A percentile compares a stretch with the other conserved stretches of the same genome.
phyloP scores from a whole-genome alignment of 37 sponge, comb jelly and placozoan species.

The Diacarnus erythraeanus region DNA sequence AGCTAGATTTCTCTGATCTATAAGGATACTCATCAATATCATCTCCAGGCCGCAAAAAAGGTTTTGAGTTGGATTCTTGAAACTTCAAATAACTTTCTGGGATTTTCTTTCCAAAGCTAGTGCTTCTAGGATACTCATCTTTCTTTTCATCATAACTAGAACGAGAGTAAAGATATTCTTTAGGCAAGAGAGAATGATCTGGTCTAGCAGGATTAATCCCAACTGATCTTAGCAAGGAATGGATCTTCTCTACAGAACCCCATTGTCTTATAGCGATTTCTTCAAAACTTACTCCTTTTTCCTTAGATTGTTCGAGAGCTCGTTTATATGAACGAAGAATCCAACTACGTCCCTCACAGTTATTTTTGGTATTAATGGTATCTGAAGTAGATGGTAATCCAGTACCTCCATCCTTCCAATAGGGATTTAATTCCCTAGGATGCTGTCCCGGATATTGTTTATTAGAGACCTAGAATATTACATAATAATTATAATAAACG shows the following conservation, averaged over 20 bases:
- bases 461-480: too few relatives aligned
- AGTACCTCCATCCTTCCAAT: conserved; percentile 82
- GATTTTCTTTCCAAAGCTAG: neutral
- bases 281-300: conserved; percentile 25
- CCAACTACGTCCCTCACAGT: conserved; percentile 76
- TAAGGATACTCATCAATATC: neutral
- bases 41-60: conserved; percentile 1
- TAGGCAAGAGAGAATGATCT: conserved; percentile 3
- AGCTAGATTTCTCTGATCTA: neutral
- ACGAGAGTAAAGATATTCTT: neutral
- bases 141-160: conserved; percentile 6
- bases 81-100: too few relatives aligned
- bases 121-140: neutral
- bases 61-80: neutral
- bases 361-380: neutral
- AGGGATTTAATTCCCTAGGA: conserved; percentile 79
- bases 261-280: conserved; percentile 68
- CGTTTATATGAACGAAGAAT: conserved; percentile 70
- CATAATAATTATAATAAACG: too few relatives aligned
- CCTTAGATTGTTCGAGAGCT: conserved; percentile 65
- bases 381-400: conserved; percentile 48
- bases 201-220: conserved; percentile 68
- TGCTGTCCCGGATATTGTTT: conserved; percentile 68
- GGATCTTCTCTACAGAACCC: conserved; percentile 71
- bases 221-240: conserved; percentile 41